Evolutionary conservation across 2,888 invertebrate genomes (phyloP).

Genomic region (Oscheius sp.): DNA sequence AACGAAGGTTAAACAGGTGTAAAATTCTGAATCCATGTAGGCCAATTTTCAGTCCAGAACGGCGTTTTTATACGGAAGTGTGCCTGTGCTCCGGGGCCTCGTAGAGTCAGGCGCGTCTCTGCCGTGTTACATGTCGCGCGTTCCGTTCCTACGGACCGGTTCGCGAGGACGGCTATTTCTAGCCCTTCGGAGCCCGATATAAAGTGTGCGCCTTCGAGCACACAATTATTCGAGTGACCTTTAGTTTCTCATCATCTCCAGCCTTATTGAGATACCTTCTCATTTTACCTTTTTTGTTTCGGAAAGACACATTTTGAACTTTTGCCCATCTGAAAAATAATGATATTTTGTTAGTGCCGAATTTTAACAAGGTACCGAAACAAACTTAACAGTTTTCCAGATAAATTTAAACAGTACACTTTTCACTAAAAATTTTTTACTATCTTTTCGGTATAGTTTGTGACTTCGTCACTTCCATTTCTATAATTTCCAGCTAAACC

Average conservation of each 20-base stretch:
- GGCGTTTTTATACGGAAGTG: background rate
- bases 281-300: background rate
- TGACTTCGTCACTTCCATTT: no score
- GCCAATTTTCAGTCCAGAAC: background rate
- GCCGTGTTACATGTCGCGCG: slow-evolving; percentile 34
- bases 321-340: background rate
- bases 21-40: no score
- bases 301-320: background rate
- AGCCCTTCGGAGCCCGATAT: slow-evolving; percentile 37
- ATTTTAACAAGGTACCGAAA: background rate
- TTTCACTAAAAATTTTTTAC: background rate
- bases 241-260: slow-evolving; percentile 28
- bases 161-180: slow-evolving; percentile 32
- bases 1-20: no score
- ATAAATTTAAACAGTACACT: slow-evolving; percentile 10
- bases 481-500: no score
- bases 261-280: background rate
- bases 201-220: slow-evolving; percentile 28
- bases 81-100: background rate
- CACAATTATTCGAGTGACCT: slow-evolving; percentile 36
- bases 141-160: slow-evolving; percentile 37
- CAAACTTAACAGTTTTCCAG: background rate
- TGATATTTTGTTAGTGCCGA: background rate
- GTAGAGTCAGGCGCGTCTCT: slow-evolving; percentile 28
- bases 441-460: no score